These are phyloP conservation scores for Linepithema humile DNA, from an alignment of 1,140 invertebrate genomes.

Conservation along the genomic window DNA sequence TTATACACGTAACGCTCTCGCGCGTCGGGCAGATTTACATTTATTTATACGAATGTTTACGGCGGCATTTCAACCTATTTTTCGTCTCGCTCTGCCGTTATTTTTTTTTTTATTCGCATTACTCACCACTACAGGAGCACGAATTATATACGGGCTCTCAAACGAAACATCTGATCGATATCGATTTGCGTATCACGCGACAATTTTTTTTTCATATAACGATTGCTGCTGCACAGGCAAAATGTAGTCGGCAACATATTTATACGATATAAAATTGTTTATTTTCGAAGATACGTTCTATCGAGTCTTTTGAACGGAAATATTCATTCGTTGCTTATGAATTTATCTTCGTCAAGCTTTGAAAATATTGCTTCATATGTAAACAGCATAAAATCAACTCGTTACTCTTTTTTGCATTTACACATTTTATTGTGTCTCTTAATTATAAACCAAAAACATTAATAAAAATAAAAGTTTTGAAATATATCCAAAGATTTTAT, in stretches of 20 bases:
- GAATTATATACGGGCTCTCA: constrained; percentile 53
- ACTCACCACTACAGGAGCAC: constrained; percentile 37
- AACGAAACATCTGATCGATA: constrained; percentile 52
- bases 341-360: constrained; percentile 12
- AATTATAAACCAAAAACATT: background rate
- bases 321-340: constrained; percentile 35
- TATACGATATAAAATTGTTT: constrained; percentile 31
- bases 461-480: background rate
- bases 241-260: constrained; percentile 29
- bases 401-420: background rate
- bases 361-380: background rate
- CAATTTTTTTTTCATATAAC: constrained; percentile 42
- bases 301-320: constrained; percentile 8
- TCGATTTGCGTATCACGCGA: constrained; percentile 33
- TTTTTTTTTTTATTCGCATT: background rate
- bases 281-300: constrained; percentile 33
- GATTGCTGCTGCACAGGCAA: background rate
- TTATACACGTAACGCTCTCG: constrained; percentile 24
- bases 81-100: constrained; percentile 6
- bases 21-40: constrained; percentile 50
- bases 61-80: constrained; percentile 45
- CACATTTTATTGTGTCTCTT: background rate
- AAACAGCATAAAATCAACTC: background rate
- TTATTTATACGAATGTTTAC: constrained; percentile 57
- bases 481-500: background rate